Evolutionary conservation across 2,888 invertebrate species (phyloP), one percentile per base, ranked within the genome.

Genomic region (Drosophila subsilvestris): DNA sequence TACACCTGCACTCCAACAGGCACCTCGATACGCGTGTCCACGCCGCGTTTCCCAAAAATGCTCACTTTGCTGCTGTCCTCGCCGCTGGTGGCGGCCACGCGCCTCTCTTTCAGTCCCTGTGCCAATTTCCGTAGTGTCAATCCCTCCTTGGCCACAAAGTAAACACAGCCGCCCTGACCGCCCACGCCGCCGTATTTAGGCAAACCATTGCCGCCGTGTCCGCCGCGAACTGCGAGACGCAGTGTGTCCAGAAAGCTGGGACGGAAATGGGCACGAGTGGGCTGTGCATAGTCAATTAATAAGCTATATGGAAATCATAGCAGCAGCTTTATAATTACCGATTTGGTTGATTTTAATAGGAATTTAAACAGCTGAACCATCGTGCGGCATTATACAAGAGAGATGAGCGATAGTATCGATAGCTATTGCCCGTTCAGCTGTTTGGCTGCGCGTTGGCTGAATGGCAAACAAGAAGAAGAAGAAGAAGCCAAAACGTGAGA

Each of bases 141-240:
- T 22, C 93, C 93, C 87, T 96, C 95, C 80, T 94, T 94, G 0
- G 95, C 95, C 37, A 94, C 92, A 17, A 97, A 93, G 83, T 95
- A 94, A 3, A 99, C 95, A 91, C 96, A 95, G 2, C 99, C 99
- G 45, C 99, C 99, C 91, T 95, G 95, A 0, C 99, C 99, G 10
- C 99, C 99, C 12, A 96, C 92, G 0, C 97, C 99, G 2, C 98
- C 98, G 91, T 95, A 97, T 88, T 95, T 96, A 2, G 95, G 95
- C 20, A 95, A 92, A 0, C 94, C 94, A 70, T 94, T 93, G 0
- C 94, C 94, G 10, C 99, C 99, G 25, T 94, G 93, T 3, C 99
- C 99, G 3, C 95, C 98, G 90, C 94, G 95, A 0, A 97, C 96
- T 85, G 95, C 94, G 44, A 99, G 90, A 74, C 96, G 93, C 25